Percentiles rank a stretch among this genome's conserved stretches.
These are phyloP conservation scores for Aplocera efformata DNA, from an alignment of 2,888 invertebrate genomes.

Conservation along the genomic window DNA sequence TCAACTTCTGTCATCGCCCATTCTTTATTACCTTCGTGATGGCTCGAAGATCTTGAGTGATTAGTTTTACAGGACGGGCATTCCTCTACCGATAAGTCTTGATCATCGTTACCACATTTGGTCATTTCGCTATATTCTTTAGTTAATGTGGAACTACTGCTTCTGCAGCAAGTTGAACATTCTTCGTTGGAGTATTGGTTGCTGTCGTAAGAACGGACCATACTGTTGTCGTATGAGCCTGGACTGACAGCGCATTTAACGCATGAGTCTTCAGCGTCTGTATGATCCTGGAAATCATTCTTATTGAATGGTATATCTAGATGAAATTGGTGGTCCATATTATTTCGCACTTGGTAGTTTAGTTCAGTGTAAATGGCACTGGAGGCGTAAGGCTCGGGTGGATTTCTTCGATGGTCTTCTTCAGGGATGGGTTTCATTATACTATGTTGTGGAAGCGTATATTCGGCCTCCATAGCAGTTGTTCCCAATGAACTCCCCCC, in stretches of 20 bases:
- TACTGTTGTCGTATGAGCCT: constrained; percentile 77
- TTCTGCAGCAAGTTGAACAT: constrained; percentile 72
- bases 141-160: constrained; percentile 70
- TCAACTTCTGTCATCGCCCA: constrained; percentile 73
- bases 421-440: constrained; percentile 57
- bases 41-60: constrained; percentile 69
- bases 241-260: constrained; percentile 78
- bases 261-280: constrained; percentile 77
- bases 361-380: constrained; percentile 82
- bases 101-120: constrained; percentile 69
- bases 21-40: constrained; percentile 67
- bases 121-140: constrained; percentile 77
- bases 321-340: constrained; percentile 7
- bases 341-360: constrained; percentile 60
- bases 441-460: constrained; percentile 69
- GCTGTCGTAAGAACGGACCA: constrained; percentile 70
- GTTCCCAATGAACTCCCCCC: constrained; percentile 65
- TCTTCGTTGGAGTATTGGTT: constrained; percentile 75
- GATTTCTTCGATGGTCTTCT: constrained; percentile 56
- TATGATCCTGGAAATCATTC: constrained; percentile 59
- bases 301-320: constrained; percentile 14
- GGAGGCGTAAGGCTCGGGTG: constrained; percentile 88
- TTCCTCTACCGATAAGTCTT: constrained; percentile 69
- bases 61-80: constrained; percentile 73
- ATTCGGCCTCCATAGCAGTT: constrained; percentile 73